phyloP scores from a whole-genome alignment of 2,113 vertebrate species.

The Bujurquina vittata region DNA sequence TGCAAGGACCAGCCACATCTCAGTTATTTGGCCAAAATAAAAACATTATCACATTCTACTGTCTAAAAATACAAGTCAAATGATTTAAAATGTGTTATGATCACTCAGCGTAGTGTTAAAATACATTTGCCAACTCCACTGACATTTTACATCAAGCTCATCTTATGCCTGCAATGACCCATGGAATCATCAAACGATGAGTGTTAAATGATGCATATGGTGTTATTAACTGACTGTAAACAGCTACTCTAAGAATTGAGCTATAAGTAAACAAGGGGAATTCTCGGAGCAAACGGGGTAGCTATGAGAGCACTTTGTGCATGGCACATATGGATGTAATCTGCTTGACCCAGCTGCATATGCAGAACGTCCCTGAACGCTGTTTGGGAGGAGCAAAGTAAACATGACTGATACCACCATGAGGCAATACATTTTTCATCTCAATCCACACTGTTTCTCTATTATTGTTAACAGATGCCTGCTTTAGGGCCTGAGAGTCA shows the following conservation, averaged over 20 bases:
- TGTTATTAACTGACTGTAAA: constrained; percentile 62
- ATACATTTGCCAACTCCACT: constrained; percentile 19
- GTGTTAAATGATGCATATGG: constrained; percentile 63
- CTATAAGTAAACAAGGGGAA: constrained; percentile 53
- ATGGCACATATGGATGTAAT: constrained; percentile 17
- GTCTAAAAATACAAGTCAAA: constrained; percentile 2
- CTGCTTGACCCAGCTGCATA: constrained; percentile 20
- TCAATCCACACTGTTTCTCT: constrained; percentile 18
- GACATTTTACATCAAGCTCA: constrained; percentile 60
- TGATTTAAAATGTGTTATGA: constrained; percentile 13
- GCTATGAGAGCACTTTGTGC: constrained; percentile 13
- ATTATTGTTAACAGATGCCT: constrained; percentile 25
- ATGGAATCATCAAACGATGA: constrained; percentile 61
- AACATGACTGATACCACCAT: constrained; percentile 44
- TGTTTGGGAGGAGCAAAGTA: constrained; percentile 15
- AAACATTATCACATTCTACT: background rate
- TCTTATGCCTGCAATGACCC: constrained; percentile 54
- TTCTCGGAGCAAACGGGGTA: background rate
- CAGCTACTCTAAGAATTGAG: constrained; percentile 45
- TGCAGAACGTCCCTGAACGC: constrained; percentile 13
- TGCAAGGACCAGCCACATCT: background rate
- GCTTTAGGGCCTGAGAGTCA: constrained; percentile 3
- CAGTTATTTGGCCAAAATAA: background rate
- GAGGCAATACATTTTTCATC: constrained; percentile 44
- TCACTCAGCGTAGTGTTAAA: constrained; percentile 21